Evolutionary conservation across 2,888 invertebrate species (phyloP).

Genomic region (Eurois occulta): DNA sequence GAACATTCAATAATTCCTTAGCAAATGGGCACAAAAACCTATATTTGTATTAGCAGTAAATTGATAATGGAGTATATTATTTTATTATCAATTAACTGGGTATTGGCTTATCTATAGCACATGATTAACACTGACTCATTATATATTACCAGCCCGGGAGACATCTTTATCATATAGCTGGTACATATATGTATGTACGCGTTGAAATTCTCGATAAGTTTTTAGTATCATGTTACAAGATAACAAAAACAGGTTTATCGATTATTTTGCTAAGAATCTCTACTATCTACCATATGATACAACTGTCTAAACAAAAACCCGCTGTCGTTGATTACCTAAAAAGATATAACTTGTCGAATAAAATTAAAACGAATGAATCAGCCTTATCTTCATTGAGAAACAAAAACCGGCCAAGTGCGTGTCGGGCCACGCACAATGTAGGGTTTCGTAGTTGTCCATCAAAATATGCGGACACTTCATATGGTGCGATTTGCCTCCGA

Average conservation of each 20-base stretch:
- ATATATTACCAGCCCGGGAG: constrained; percentile 50
- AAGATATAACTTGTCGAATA: constrained; percentile 3
- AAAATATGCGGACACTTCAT: no score
- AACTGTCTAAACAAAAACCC: constrained; percentile 10
- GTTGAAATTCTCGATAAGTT: constrained; percentile 17
- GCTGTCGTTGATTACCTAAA: constrained; percentile 5
- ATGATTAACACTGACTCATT: constrained; percentile 74
- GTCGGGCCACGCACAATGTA: no score
- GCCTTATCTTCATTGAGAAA: constrained; percentile 1
- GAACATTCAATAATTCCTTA: constrained; percentile 31
- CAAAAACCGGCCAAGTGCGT: no score
- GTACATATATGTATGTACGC: constrained; percentile 12
- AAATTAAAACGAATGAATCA: constrained; percentile 6
- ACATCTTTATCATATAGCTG: constrained; percentile 46
- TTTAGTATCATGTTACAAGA: neutral
- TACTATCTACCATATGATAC: constrained; percentile 33
- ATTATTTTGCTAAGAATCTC: constrained; percentile 33
- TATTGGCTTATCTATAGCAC: constrained; percentile 70
- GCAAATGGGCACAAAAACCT: constrained; percentile 44
- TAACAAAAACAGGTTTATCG: constrained; percentile 23
- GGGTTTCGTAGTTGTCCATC: no score
- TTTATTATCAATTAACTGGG: constrained; percentile 66
- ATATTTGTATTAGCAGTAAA: constrained; percentile 45
- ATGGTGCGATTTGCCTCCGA: no score
- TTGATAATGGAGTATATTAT: constrained; percentile 47